Conservation (phyloP, 2,113 vertebrate species). For the Ciconia boyciana region DNA sequence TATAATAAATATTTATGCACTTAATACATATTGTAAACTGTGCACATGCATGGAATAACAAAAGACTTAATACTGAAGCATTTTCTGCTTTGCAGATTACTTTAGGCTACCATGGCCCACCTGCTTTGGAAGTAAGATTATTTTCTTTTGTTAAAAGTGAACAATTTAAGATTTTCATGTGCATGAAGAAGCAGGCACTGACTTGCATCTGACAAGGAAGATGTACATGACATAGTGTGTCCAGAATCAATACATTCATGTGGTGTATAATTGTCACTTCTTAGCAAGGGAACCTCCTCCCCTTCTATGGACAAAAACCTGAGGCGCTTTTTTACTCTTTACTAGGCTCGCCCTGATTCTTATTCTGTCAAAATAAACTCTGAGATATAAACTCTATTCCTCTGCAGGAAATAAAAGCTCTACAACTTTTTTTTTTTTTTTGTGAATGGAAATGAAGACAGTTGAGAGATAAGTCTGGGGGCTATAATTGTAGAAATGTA, state of each 20-base stretch:
- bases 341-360: neutral
- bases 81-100: slow-evolving; percentile 33
- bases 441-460: slow-evolving; percentile 51
- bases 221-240: neutral
- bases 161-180: slow-evolving; percentile 7
- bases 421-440: neutral
- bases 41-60: slow-evolving; percentile 11
- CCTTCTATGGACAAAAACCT: neutral
- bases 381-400: neutral
- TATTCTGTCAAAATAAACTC: slow-evolving; percentile 29
- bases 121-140: slow-evolving; percentile 26
- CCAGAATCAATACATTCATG: slow-evolving; percentile 6
- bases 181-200: slow-evolving; percentile 1
- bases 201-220: neutral
- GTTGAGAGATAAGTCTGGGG: slow-evolving; percentile 36
- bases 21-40: slow-evolving; percentile 10
- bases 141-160: slow-evolving; percentile 14
- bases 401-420: neutral
- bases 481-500: slow-evolving; percentile 48
- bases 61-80: neutral
- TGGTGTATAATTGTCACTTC: neutral
- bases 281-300: neutral
- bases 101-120: neutral
- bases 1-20: slow-evolving; percentile 37
- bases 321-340: slow-evolving; percentile 13